These are phyloP conservation scores for Taenioides sp. DNA, from an alignment of 2,797 vertebrate genomes.

Conservation along the genomic window DNA sequence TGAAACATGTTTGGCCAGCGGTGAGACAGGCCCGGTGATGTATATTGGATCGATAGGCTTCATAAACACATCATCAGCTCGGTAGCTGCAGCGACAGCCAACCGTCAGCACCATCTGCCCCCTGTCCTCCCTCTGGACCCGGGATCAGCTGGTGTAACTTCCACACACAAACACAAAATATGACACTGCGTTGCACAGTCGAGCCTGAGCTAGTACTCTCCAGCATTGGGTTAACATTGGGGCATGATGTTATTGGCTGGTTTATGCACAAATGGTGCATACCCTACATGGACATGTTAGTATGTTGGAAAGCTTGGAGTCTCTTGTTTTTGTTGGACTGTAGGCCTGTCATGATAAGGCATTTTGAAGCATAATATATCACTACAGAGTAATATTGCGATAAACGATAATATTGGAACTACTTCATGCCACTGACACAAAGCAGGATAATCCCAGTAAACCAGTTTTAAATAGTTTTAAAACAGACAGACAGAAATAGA, in stretches of 20 bases:
- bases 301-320: not conserved
- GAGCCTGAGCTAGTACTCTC: conserved; percentile 45
- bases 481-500: too few relatives aligned
- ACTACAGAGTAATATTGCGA: too few relatives aligned
- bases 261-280: not conserved
- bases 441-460: too few relatives aligned
- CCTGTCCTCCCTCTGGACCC: conserved; percentile 59
- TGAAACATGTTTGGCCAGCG: conserved; percentile 38
- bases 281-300: not conserved
- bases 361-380: too few relatives aligned
- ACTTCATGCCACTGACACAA: too few relatives aligned
- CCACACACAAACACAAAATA: conserved; percentile 37
- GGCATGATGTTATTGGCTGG: not conserved
- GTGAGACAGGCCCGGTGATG: conserved; percentile 56
- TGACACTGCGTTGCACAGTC: conserved; percentile 33
- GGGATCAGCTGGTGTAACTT: conserved; percentile 63
- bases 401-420: too few relatives aligned
- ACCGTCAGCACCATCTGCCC: conserved; percentile 73
- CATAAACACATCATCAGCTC: conserved; percentile 74
- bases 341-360: too few relatives aligned
- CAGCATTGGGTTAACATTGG: not conserved
- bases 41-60: conserved; percentile 76
- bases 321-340: not conserved
- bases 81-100: conserved; percentile 66
- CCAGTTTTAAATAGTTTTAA: too few relatives aligned